Evolutionary conservation across 1,140 invertebrate genomes (phyloP), one percentile per base, ranked within the genome.

Genomic region (Cheumatopsyche charites): DNA sequence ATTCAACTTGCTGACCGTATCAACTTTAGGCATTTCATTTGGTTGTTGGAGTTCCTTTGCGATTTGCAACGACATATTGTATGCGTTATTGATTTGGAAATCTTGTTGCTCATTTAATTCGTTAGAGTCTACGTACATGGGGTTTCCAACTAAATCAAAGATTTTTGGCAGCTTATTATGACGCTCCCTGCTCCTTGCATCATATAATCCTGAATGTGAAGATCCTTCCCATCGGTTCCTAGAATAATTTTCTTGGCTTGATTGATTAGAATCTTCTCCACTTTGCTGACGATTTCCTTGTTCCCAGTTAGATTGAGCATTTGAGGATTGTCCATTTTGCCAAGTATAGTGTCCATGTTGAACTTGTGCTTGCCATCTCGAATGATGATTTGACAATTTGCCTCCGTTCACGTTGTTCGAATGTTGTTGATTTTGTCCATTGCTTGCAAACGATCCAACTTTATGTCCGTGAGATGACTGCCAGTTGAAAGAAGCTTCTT

Each of bases 1-100:
- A 43, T 82, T 85, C 79, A 87, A 90, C 77, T 89, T 90, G 17
- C 85, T 83, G 0, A 90, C 77, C 29, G 88, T 87, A n/a, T 88
- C 80, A 47, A 84, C 72, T 73, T 85, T 81, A 0, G 83, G 82
- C 75, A 89, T 87, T n/a, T 84, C 79, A 73, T 84, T 85, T 0
- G 86, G 84, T 42, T 86, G 79, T 73, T 88, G 82, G 9, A 91
- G 43, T 69, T 89, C 87, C 23, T 85, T 78, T 23, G 81, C 86
- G 17, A 91, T 88, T 77, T 89, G 78, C 47, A 80, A 75, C 1
- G 86, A 79, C 0, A 91, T 71, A 19, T 84, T 85, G 55, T 84
- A 78, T 0, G 81, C 81, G 11, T 78, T 79, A 70, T 83, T 75
- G 3, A 75, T 62, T 23, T 41, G 26, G n/a, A 15, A 15, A 45